A percentile compares a stretch with the other conserved stretches of the same genome.
Conservation (phyloP, 2,888 invertebrate genomes). For the Aquatica leii region DNA sequence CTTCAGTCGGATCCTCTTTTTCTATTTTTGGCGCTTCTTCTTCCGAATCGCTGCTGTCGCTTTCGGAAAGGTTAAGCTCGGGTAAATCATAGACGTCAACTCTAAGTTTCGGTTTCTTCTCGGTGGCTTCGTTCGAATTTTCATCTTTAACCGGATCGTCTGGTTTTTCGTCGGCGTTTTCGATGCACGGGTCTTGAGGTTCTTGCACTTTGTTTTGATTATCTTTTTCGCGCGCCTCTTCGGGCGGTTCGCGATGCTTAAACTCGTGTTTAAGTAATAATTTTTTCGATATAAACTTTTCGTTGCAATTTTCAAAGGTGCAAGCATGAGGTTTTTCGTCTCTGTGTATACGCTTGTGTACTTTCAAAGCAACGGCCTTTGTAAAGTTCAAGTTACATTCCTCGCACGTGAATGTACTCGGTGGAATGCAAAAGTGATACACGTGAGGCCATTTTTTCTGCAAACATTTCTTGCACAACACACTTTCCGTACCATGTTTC, state of each 20-base stretch:
- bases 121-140: constrained; percentile 44
- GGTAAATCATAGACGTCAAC: constrained; percentile 77
- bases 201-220: constrained; percentile 36
- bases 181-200: constrained; percentile 32
- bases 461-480: constrained; percentile 82
- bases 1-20: constrained; percentile 51
- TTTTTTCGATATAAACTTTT: constrained; percentile 84
- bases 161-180: constrained; percentile 47
- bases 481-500: constrained; percentile 92
- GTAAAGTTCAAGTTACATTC: constrained; percentile 80
- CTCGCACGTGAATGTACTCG: constrained; percentile 79
- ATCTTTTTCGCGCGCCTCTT: constrained; percentile 43
- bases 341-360: constrained; percentile 80
- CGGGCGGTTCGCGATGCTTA: constrained; percentile 65
- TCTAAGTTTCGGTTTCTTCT: constrained; percentile 58
- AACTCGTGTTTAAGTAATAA: constrained; percentile 76
- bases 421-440: constrained; percentile 89
- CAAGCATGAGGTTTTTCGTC: constrained; percentile 76
- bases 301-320: constrained; percentile 73
- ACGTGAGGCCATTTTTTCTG: constrained; percentile 94
- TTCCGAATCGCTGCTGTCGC: constrained; percentile 76
- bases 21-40: constrained; percentile 60
- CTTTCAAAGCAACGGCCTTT: constrained; percentile 80
- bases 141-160: constrained; percentile 58
- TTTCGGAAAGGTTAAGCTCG: constrained; percentile 84